phyloP scores from a whole-genome alignment of 2,888 invertebrate genomes.

The Aphrophora alni region DNA sequence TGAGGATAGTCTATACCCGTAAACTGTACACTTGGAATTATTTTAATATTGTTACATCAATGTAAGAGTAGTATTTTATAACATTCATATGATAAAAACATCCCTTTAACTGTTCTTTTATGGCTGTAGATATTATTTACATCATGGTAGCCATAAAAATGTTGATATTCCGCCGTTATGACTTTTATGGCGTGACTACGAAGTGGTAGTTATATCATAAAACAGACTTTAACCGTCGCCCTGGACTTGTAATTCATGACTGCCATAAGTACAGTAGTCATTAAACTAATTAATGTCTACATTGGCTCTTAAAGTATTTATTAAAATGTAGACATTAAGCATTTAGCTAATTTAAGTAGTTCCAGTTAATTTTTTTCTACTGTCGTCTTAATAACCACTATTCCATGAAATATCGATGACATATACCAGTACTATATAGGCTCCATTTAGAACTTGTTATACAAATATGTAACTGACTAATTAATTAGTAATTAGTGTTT shows the following conservation, averaged over 20 bases:
- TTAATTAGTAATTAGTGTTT: too few species aligned
- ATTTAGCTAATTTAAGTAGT: too few species aligned
- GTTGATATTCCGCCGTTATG: not conserved
- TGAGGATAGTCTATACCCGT: too few species aligned
- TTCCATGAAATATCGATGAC: too few species aligned
- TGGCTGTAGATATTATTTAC: not conserved
- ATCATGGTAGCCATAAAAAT: not conserved
- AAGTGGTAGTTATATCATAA: constrained; percentile 2
- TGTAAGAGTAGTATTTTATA: not conserved
- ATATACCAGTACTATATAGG: too few species aligned
- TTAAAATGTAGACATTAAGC: too few species aligned
- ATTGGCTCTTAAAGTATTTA: not conserved
- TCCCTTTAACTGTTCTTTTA: constrained; percentile 1
- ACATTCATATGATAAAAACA: not conserved
- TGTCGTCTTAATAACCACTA: too few species aligned
- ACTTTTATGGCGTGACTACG: constrained; percentile 1
- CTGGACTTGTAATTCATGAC: not conserved
- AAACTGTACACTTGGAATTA: not conserved
- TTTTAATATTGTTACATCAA: not conserved
- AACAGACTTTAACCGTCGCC: not conserved
- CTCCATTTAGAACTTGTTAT: too few species aligned
- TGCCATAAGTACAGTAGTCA: not conserved
- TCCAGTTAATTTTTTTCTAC: too few species aligned
- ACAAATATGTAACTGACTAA: too few species aligned
- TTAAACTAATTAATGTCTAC: not conserved